Conservation (phyloP, 2,113 vertebrate genomes). For the Tyto alba region DNA sequence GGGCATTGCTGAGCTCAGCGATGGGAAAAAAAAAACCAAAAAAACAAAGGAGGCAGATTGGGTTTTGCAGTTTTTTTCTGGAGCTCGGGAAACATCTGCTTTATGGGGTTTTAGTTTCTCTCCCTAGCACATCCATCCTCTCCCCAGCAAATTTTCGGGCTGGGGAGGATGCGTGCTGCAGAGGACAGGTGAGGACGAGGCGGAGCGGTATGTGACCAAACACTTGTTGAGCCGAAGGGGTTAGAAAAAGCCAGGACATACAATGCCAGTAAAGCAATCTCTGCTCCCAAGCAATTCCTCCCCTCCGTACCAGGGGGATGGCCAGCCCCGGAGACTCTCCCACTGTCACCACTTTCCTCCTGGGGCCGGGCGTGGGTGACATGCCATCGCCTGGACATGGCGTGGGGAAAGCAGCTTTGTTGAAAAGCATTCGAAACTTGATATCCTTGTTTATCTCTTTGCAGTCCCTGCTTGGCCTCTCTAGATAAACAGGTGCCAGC, state of each 20-base stretch:
- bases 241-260: neutral
- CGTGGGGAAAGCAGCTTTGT: neutral
- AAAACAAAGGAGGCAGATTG: too few relatives aligned
- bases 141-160: neutral
- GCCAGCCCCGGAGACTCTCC: neutral
- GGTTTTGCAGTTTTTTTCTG: neutral
- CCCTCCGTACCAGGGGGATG: neutral
- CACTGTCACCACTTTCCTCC: neutral
- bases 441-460: slow-evolving; percentile 40
- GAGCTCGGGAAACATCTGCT: neutral
- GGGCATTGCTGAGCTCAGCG: accelerated
- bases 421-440: neutral
- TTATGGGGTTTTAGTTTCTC: neutral
- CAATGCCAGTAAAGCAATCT: neutral
- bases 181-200: neutral
- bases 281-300: neutral
- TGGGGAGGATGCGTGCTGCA: neutral
- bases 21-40: too few relatives aligned
- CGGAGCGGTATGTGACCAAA: neutral
- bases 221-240: neutral
- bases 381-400: neutral
- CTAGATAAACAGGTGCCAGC: neutral
- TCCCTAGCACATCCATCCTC: neutral
- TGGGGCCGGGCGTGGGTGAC: neutral
- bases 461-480: neutral